Evolutionary conservation across 2,797 vertebrate species (phyloP).

Genomic region (Pangasius larnaudii): DNA sequence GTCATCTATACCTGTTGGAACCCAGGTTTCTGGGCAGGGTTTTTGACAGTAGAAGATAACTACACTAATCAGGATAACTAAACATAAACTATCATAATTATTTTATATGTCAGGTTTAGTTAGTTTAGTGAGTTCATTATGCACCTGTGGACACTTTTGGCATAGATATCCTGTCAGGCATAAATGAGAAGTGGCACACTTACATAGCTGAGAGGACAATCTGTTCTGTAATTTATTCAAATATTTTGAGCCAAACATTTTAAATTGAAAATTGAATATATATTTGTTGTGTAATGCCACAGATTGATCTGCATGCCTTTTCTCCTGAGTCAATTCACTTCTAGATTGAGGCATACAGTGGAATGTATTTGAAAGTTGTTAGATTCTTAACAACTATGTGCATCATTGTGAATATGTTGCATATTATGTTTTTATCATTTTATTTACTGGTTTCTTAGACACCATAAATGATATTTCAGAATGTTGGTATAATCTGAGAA

Average conservation of each 20-base stretch:
- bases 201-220: constrained; percentile 13
- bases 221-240: constrained; percentile 18
- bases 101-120: background rate
- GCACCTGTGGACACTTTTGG: constrained; percentile 2
- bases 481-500: background rate
- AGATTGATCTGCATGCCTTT: background rate
- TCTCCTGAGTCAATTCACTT: background rate
- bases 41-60: background rate
- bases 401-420: background rate
- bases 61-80: background rate
- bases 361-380: background rate
- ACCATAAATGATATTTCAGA: background rate
- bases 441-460: background rate
- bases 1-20: background rate
- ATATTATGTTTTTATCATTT: background rate
- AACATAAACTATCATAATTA: background rate
- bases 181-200: background rate
- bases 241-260: constrained; percentile 12
- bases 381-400: background rate
- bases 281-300: constrained; percentile 23
- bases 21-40: background rate
- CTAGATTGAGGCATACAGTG: background rate
- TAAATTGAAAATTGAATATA: constrained; percentile 15
- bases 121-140: background rate
- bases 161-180: background rate